Conservation (phyloP, 2,888 invertebrate genomes). For the Limnephilus auricula region DNA sequence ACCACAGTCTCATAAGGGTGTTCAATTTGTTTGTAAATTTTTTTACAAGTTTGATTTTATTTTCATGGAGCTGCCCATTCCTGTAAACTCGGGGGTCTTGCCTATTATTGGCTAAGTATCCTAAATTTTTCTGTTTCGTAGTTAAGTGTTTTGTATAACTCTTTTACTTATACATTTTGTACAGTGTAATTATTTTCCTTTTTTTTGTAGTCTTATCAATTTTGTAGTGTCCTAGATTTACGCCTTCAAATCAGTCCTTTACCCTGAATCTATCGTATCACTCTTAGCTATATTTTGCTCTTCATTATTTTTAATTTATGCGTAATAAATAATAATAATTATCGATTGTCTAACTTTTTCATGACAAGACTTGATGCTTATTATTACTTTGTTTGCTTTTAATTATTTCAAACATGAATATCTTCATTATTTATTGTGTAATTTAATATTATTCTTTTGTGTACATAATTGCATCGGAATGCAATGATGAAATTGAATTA, state of each 20-base stretch:
- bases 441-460: background rate
- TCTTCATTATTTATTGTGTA: background rate
- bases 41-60: background rate
- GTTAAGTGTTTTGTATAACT: background rate
- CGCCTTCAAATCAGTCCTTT: background rate
- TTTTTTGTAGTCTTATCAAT: background rate
- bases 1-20: background rate
- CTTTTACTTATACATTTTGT: background rate
- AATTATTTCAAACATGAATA: conserved; percentile 13
- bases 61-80: background rate
- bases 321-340: background rate
- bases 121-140: background rate
- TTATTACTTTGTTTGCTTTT: conserved; percentile 20
- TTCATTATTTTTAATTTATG: background rate
- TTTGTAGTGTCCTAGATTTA: background rate
- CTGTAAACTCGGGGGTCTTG: background rate
- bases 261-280: background rate
- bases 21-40: background rate
- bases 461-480: background rate
- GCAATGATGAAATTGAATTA: background rate
- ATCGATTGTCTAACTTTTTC: background rate
- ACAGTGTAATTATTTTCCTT: background rate
- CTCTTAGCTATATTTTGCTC: background rate
- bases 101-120: background rate
- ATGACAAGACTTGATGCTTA: conserved; percentile 4